Base-by-base conservation (phyloP, 2,797 vertebrate genomes). In the Onychomys leucogaster region DNA sequence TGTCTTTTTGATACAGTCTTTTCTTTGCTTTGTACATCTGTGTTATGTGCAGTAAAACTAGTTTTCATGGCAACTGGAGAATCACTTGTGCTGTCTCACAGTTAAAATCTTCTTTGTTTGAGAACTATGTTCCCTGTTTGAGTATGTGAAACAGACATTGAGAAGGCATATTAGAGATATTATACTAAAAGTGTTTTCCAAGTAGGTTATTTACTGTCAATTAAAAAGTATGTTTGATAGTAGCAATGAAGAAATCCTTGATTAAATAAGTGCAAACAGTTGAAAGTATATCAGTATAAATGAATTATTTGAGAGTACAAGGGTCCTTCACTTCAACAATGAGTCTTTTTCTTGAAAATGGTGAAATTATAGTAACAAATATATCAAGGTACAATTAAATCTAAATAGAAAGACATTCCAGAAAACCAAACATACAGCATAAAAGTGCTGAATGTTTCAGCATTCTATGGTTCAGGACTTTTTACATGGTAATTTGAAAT, bases 31-130 rank as follows among this genome's bases (percentile, higher is more conserved):
- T 49, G 37, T 95, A 71, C 69, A 95, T 95, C 92, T 95, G 78
- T 91, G 89, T 73, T 95, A 96, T 95, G 25, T 94, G 95, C 71
- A 96, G 92, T 96, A 96, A 97, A 96, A 92, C 34, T 57, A 97
- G 88, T 97, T 96, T 95, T 96, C 92, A 95, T 95, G 89, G 95
- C 80, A 97, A 97, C 96, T 96, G 46, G 63, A 93, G 57, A 89
- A 89, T 84, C 80, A 67, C 9, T 43, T 87, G 85, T 71, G 71
- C 13, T 49, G 29, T 86, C 32, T 92, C 23, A 65, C 6, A 96
- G 67, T 65, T 94, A 94, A 95, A 96, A 80, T 69, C 84, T 12
- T 92, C n/a, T 25, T 97, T 91, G 49, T 88, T 89, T 93, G 52
- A 92, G 75, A 94, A 95, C 93, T 82, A 96, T 78, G 32, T 89